phyloP scores from a whole-genome alignment of 2,797 vertebrate species.

The Limosa lapponica region DNA sequence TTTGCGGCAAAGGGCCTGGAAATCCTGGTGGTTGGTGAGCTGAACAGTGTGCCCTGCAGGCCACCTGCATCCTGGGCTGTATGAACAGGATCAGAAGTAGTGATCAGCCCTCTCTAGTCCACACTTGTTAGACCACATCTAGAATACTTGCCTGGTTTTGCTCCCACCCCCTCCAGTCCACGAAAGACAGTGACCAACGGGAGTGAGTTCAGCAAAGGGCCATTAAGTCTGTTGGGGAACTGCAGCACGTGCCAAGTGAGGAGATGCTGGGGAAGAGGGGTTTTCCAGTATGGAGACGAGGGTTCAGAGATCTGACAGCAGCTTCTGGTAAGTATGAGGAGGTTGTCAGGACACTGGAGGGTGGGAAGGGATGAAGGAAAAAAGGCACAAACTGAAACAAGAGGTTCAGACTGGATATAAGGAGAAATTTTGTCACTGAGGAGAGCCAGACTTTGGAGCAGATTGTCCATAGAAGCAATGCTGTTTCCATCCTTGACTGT shows the following conservation, averaged over 20 bases:
- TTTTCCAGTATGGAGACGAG: not conserved
- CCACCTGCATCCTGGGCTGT: rapidly evolving
- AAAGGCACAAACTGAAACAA: not conserved
- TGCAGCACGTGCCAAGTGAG: rapidly evolving
- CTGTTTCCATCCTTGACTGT: not conserved
- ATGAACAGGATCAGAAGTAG: not conserved
- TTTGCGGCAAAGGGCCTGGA: not conserved
- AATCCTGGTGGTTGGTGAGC: not conserved
- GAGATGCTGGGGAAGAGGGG: not conserved
- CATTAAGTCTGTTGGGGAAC: rapidly evolving
- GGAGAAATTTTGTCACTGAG: not conserved
- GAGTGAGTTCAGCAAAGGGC: not conserved
- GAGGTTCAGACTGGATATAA: not conserved
- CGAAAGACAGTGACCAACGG: rapidly evolving
- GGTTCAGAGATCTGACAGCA: not conserved
- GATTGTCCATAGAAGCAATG: not conserved
- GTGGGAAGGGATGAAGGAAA: not conserved
- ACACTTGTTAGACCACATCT: not conserved
- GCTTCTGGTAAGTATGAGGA: not conserved
- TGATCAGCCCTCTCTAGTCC: not conserved
- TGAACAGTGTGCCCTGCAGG: not conserved
- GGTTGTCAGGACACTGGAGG: not conserved
- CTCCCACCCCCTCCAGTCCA: rapidly evolving
- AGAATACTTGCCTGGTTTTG: not conserved
- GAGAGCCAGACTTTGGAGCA: not conserved